A percentile compares a stretch with the other conserved stretches of the same genome.
These are phyloP conservation scores for Cephalopachus bancanus DNA, from an alignment of 2,797 vertebrate species.

Conservation along the genomic window DNA sequence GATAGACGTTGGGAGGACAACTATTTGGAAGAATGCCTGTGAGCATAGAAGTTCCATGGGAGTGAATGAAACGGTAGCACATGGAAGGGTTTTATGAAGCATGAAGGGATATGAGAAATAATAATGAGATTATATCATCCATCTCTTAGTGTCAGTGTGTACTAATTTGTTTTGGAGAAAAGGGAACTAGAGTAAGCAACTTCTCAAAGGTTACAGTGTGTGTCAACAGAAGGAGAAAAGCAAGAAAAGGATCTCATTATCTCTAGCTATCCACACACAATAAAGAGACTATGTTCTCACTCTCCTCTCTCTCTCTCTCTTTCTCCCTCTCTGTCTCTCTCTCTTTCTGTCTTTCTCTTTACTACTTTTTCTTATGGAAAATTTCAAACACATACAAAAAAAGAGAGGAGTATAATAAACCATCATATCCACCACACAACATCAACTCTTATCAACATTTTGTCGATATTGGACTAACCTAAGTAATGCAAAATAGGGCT, in stretches of 20 bases:
- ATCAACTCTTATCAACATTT: slow-evolving; percentile 13
- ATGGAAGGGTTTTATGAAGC: slow-evolving; percentile 16
- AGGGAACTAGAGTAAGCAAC: background rate
- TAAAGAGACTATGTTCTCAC: background rate
- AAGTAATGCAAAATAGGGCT: slow-evolving; percentile 1
- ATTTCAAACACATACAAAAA: slow-evolving; percentile 46
- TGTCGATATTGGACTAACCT: slow-evolving; percentile 22
- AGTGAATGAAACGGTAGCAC: slow-evolving; percentile 27
- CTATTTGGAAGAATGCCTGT: slow-evolving; percentile 8
- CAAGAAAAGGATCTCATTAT: background rate
- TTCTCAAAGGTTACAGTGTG: background rate
- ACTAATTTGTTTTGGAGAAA: slow-evolving; percentile 19
- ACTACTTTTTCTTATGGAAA: slow-evolving; percentile 17
- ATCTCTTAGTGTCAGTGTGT: background rate
- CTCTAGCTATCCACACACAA: background rate
- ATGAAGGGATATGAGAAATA: background rate
- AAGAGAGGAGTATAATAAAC: background rate
- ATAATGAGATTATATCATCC: background rate
- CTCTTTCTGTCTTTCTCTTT: background rate
- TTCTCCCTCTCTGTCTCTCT: no score
- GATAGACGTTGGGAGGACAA: background rate
- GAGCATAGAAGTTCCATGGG: background rate
- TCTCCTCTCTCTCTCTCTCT: background rate
- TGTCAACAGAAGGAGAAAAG: slow-evolving; percentile 35
- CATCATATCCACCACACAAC: background rate